Evolutionary conservation across 2,797 vertebrate genomes (phyloP).

Genomic region (Melanotaenia maccullochi): DNA sequence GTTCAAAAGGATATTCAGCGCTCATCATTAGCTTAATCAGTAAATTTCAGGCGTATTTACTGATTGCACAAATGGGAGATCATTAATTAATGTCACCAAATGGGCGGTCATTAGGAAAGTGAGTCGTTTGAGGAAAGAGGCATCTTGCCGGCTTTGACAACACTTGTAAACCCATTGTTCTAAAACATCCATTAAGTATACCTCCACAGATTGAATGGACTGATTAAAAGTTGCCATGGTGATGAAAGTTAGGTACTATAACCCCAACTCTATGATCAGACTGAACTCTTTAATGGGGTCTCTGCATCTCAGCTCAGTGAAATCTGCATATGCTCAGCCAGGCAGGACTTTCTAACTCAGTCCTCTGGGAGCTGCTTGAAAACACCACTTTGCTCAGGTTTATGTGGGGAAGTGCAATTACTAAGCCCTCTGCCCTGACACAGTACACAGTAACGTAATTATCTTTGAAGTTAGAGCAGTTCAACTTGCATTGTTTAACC

Average conservation of each 20-base stretch:
- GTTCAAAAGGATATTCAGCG: conserved; percentile 53
- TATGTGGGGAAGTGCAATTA: conserved; percentile 52
- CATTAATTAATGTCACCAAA: conserved; percentile 67
- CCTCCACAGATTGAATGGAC: conserved; percentile 47
- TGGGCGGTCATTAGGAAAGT: conserved; percentile 58
- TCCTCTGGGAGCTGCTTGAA: conserved; percentile 28
- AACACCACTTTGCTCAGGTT: conserved; percentile 22
- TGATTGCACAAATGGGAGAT: conserved; percentile 54
- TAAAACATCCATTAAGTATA: conserved; percentile 58
- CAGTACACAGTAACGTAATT: conserved; percentile 51
- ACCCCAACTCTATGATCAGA: conserved; percentile 18
- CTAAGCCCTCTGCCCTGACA: conserved; percentile 39
- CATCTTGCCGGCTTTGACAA: conserved; percentile 57
- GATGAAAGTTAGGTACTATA: conserved; percentile 17
- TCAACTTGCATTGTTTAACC: conserved; percentile 45
- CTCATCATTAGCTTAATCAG: conserved; percentile 49
- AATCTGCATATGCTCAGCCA: conserved; percentile 47
- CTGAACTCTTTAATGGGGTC: conserved; percentile 30
- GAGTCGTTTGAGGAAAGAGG: conserved; percentile 48
- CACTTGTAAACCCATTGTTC: conserved; percentile 66
- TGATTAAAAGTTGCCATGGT: conserved; percentile 48
- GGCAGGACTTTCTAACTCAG: conserved; percentile 20
- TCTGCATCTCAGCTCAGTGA: conserved; percentile 21
- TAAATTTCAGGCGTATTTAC: conserved; percentile 64
- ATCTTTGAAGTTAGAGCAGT: conserved; percentile 41